Evolutionary conservation across 2,113 vertebrate species (phyloP).

Genomic region (Pseudopodoces humilis): DNA sequence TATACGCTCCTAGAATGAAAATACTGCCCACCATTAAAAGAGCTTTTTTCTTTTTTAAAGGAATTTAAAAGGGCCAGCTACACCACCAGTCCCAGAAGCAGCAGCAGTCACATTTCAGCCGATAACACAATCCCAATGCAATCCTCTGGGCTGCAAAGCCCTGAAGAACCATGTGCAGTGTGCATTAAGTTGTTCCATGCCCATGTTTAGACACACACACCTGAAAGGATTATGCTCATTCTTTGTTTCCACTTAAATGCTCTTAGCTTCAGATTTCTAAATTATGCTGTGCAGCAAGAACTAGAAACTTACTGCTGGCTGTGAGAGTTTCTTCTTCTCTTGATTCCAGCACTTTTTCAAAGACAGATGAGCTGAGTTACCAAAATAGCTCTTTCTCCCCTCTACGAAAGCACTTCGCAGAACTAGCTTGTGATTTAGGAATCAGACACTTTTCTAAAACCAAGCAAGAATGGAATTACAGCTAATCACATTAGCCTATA

Average conservation of each 20-base stretch:
- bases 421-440: not conserved
- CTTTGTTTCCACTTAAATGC: not conserved
- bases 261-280: not conserved
- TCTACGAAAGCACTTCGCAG: not conserved
- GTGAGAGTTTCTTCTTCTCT: not conserved
- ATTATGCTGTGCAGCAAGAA: not conserved
- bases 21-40: not conserved
- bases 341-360: not conserved
- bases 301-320: not conserved
- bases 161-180: not conserved
- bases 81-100: not conserved
- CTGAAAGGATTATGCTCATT: not conserved
- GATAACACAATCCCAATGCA: not conserved
- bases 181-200: rapidly evolving
- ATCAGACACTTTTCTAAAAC: conserved; percentile 26
- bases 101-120: not conserved
- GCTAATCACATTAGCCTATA: conserved; percentile 51
- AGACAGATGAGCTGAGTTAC: not conserved
- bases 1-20: not conserved
- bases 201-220: not conserved
- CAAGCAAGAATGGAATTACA: conserved; percentile 52
- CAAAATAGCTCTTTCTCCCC: not conserved
- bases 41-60: not conserved
- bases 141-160: not conserved
- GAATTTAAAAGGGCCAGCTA: not conserved